Evolutionary conservation across 2,797 vertebrate species (phyloP), one percentile per base, ranked within the genome.

Genomic region (Sebastes vulpes): DNA sequence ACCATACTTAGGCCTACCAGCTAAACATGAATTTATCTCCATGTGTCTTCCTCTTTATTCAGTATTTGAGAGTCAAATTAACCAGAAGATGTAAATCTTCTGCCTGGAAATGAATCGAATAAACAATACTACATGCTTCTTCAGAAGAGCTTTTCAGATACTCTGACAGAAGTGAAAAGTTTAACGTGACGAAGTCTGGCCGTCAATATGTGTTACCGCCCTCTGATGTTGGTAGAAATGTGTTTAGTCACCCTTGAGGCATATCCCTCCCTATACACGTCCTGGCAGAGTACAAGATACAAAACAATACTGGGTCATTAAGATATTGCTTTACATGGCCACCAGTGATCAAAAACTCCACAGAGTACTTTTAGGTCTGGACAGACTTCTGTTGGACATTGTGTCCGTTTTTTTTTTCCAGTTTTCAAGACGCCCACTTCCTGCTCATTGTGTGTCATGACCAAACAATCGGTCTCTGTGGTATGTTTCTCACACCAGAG

Each of bases 371-470:
- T 46, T 9, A 66, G 20, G 5, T 35, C 32, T 53, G 18, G 48
- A 64, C 20, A 58, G 26, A 25, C 60, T 68, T 81, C 68, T 83
- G 9, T 85, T 64, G 8, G 8, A 56, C 68, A 60, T 67, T 81
- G 59, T 69, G 50, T 75, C 29, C 9, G 0, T 60, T 60, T 60
- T 31, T n/a, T 72, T 72, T 7, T 23, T 6, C 7, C 14, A 1
- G 7, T 61, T 85, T 78, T 89, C 74, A 76, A 75, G 81, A 75
- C 75, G n/a, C 46, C 65, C 21, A 67, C 69, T 93, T 94, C 91
- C 90, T 84, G 68, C 69, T 89, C 69, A 93, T 89, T 91, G 88
- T 93, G 46, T 83, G 64, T 90, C 65, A 72, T 63, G 78, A 52
- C 79, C 67, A 83, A 87, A 91, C 82, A 91, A 81, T 83, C 68